Percentiles rank a stretch among this genome's conserved stretches.
These are phyloP conservation scores for Nycticryphes semicollaris DNA, from an alignment of 2,113 vertebrate genomes.

Conservation along the genomic window DNA sequence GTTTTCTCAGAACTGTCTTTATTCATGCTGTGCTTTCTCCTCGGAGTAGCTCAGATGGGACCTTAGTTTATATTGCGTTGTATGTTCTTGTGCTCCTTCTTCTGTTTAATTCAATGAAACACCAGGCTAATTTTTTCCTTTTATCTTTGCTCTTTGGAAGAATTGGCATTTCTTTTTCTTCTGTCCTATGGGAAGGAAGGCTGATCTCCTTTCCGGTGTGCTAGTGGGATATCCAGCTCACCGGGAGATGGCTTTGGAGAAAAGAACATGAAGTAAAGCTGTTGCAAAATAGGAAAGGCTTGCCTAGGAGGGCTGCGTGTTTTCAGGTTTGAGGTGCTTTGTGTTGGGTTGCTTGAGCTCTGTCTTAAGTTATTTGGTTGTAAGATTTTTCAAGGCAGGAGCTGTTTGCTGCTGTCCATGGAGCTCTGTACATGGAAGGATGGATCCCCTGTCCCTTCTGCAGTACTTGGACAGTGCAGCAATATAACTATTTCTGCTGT, in stretches of 20 bases:
- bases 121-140: background rate
- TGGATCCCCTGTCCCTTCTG: background rate
- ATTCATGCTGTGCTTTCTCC: background rate
- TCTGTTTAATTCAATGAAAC: background rate
- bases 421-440: background rate
- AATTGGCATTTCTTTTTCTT: background rate
- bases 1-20: background rate
- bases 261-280: background rate
- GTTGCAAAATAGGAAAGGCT: background rate
- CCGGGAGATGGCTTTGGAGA: background rate
- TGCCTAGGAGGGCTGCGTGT: background rate
- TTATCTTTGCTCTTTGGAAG: background rate
- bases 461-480: background rate
- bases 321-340: background rate
- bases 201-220: background rate
- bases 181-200: background rate
- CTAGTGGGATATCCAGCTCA: background rate
- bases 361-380: accelerated
- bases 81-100: background rate
- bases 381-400: background rate
- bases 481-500: background rate
- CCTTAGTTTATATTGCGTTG: background rate
- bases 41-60: background rate
- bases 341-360: background rate
- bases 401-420: background rate